These are phyloP conservation scores for Stictocephala bisonia DNA, from an alignment of 2,888 invertebrate species.

Conservation along the genomic window DNA sequence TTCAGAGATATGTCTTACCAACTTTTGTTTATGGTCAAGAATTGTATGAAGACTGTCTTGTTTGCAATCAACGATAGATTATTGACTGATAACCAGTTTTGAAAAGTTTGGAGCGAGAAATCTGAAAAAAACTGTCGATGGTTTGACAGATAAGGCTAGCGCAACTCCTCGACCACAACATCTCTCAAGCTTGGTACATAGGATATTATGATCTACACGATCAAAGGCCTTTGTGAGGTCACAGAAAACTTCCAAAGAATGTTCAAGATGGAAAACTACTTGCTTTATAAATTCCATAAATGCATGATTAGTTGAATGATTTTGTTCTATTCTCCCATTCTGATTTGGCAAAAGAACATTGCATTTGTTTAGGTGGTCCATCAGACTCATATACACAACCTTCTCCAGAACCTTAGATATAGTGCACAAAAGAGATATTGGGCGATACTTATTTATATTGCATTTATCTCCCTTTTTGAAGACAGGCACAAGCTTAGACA, in stretches of 20 bases:
- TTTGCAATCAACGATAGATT: no score
- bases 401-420: not conserved
- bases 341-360: not conserved
- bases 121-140: no score
- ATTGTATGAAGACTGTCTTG: no score
- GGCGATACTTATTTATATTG: not conserved
- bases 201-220: not conserved
- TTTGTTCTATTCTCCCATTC: not conserved
- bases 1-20: no score
- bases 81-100: no score
- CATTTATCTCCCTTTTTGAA: not conserved
- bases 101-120: no score
- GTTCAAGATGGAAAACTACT: not conserved
- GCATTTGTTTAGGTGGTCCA: not conserved
- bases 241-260: not conserved
- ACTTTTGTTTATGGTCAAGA: no score
- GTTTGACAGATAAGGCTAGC: not conserved
- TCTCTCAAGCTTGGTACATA: not conserved
- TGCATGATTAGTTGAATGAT: not conserved
- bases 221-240: constrained; percentile 11
- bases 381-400: not conserved
- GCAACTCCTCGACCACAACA: not conserved
- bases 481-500: not conserved
- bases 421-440: not conserved
- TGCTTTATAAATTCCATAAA: no score